These are phyloP conservation scores for Leptodactylus fallax DNA, from an alignment of 2,797 vertebrate genomes.

Conservation along the genomic window DNA sequence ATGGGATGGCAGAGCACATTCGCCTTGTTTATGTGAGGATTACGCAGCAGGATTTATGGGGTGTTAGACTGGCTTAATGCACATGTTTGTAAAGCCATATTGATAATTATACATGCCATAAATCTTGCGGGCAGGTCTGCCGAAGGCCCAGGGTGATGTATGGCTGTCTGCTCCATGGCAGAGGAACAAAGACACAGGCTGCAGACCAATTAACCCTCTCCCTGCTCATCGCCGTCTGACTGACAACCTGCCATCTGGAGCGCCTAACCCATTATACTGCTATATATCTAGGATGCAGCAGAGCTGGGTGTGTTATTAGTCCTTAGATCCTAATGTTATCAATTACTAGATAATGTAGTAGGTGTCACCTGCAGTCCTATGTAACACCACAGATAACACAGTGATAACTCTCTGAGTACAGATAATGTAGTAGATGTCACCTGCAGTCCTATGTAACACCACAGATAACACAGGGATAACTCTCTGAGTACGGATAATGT, in stretches of 20 bases:
- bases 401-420: no score
- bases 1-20: neutral
- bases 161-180: slow-evolving; percentile 57
- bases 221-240: neutral
- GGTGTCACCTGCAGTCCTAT: neutral
- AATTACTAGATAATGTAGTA: neutral
- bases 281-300: neutral
- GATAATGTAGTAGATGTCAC: no score
- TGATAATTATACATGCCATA: slow-evolving; percentile 69
- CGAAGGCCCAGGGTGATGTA: slow-evolving; percentile 54
- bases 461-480: no score
- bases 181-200: neutral
- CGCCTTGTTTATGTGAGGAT: neutral
- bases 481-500: no score
- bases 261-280: no score
- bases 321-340: no score
- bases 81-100: slow-evolving; percentile 62
- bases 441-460: no score
- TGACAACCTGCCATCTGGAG: neutral
- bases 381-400: no score
- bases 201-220: slow-evolving; percentile 35
- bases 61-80: slow-evolving; percentile 32
- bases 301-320: neutral
- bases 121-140: slow-evolving; percentile 59
- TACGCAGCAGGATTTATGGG: slow-evolving; percentile 60